A percentile compares a stretch with the other conserved stretches of the same genome.
phyloP scores from a whole-genome alignment of 1,140 invertebrate genomes.

The Odontomachus brunneus region DNA sequence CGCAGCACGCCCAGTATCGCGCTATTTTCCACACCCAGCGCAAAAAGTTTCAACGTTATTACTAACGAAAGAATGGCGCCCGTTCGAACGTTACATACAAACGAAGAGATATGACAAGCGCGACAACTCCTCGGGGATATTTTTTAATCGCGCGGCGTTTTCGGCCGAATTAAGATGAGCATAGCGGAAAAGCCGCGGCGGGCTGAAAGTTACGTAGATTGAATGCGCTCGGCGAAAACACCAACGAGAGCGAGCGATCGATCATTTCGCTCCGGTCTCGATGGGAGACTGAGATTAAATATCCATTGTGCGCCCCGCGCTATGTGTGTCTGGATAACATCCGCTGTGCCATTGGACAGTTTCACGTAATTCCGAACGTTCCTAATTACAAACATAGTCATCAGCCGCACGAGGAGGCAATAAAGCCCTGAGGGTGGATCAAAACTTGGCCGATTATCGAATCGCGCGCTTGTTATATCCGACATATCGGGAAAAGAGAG shows the following conservation, averaged over 20 bases:
- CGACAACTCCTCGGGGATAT: background rate
- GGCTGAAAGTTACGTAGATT: conserved; percentile 28
- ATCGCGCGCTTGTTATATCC: conserved; percentile 21
- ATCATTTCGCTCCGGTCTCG: conserved; percentile 52
- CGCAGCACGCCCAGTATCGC: conserved; percentile 17
- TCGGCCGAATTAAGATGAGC: conserved; percentile 40
- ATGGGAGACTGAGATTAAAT: conserved; percentile 55
- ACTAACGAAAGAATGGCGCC: background rate
- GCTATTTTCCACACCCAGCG: conserved; percentile 17
- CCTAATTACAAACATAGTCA: conserved; percentile 57
- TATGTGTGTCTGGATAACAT: conserved; percentile 54
- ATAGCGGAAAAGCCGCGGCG: background rate
- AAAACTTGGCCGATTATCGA: conserved; percentile 55
- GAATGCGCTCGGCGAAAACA: conserved; percentile 18
- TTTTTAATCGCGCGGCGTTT: conserved; percentile 1
- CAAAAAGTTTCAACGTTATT: conserved; percentile 8
- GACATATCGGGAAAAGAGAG: conserved; percentile 43
- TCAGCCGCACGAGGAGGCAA: conserved; percentile 31
- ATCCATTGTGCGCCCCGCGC: conserved; percentile 49
- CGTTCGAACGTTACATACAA: background rate
- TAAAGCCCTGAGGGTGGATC: conserved; percentile 8
- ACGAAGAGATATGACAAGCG: background rate
- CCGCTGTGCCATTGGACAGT: background rate
- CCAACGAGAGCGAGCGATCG: conserved; percentile 33
- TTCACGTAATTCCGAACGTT: conserved; percentile 48